A percentile compares a stretch with the other conserved stretches of the same genome.
These are phyloP conservation scores for Drosophila fuyamai DNA, from an alignment of 1,140 invertebrate species.

Conservation along the genomic window DNA sequence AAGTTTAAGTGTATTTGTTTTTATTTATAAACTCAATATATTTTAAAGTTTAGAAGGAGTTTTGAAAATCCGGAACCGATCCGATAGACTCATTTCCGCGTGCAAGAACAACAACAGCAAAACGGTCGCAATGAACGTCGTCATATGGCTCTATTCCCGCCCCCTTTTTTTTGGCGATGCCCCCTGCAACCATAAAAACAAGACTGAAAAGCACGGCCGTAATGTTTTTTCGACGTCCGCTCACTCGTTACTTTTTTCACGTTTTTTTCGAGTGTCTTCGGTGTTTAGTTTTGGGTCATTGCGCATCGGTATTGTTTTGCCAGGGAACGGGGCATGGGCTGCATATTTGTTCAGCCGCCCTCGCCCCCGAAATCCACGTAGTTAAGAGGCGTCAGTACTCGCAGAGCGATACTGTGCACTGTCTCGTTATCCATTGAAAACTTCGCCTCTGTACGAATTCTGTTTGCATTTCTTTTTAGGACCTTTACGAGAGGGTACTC, in stretches of 20 bases:
- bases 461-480: slow-evolving; percentile 37
- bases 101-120: slow-evolving; percentile 20
- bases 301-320: slow-evolving; percentile 78
- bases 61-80: neutral
- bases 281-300: slow-evolving; percentile 83
- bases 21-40: too few relatives aligned
- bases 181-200: slow-evolving; percentile 46
- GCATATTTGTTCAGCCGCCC: slow-evolving; percentile 70
- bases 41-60: neutral
- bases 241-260: slow-evolving; percentile 14
- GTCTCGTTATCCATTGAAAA: slow-evolving; percentile 58
- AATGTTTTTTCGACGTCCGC: slow-evolving; percentile 63
- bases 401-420: slow-evolving; percentile 34
- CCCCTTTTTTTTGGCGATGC: slow-evolving; percentile 10
- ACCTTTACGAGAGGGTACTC: slow-evolving; percentile 17
- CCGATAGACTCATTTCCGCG: slow-evolving; percentile 9
- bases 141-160: slow-evolving; percentile 46
- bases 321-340: slow-evolving; percentile 45
- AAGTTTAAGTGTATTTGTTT: too few relatives aligned
- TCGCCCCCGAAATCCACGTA: slow-evolving; percentile 21
- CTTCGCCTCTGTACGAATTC: slow-evolving; percentile 26
- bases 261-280: slow-evolving; percentile 39
- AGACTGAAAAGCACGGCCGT: slow-evolving; percentile 54
- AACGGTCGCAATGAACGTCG: slow-evolving; percentile 43
- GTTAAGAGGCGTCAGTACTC: slow-evolving; percentile 7